Evolutionary conservation across 1,140 invertebrate species (phyloP).

Genomic region (Glomeris maerens): DNA sequence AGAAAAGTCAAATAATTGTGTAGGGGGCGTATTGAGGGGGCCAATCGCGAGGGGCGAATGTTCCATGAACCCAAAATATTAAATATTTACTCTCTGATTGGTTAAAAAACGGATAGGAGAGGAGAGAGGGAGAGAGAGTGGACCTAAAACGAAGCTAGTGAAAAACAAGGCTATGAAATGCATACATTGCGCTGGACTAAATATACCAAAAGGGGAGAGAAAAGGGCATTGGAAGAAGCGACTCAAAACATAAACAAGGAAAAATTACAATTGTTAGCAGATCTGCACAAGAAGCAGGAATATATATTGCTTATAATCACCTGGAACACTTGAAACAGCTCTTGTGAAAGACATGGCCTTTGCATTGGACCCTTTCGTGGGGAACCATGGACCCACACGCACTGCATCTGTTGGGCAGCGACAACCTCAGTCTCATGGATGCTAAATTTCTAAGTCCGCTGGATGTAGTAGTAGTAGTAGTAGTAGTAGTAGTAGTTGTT

Average conservation of each 20-base stretch:
- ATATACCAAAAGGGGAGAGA: neutral
- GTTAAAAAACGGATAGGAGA: no score
- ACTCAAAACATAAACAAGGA: neutral
- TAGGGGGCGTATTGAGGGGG: no score
- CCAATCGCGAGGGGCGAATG: no score
- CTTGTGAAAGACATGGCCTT: constrained; percentile 5
- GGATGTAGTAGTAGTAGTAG: neutral
- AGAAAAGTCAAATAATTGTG: no score
- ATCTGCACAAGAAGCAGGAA: neutral
- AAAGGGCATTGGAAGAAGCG: neutral
- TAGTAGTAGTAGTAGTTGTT: neutral
- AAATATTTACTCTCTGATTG: no score
- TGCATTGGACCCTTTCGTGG: constrained; percentile 8
- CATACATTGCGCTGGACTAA: no score
- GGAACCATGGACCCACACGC: constrained; percentile 5
- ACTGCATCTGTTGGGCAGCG: constrained; percentile 9
- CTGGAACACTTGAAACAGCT: constrained; percentile 11
- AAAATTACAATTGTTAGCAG: neutral
- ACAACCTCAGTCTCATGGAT: constrained; percentile 7
- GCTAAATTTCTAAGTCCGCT: constrained; percentile 1
- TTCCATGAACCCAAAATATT: no score
- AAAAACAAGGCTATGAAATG: no score
- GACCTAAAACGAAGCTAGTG: no score
- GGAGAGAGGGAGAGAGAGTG: no score
- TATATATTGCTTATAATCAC: neutral